A percentile compares a stretch with the other conserved stretches of the same genome.
Conservation (phyloP, 2,113 vertebrate species). For the Bubo blakistoni region DNA sequence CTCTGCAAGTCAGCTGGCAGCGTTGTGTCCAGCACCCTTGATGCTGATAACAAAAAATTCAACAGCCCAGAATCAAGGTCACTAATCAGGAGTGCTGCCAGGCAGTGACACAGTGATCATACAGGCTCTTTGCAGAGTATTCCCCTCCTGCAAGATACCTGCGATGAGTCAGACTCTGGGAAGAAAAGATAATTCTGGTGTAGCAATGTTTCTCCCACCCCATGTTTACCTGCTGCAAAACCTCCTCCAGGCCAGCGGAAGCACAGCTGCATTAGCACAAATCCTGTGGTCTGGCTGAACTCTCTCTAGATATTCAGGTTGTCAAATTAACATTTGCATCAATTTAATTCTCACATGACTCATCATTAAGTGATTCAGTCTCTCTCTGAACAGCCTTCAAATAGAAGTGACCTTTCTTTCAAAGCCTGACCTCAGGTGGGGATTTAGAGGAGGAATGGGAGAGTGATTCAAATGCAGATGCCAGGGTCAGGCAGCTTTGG, state of each 20-base stretch:
- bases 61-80: not conserved
- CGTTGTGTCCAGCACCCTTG: not conserved
- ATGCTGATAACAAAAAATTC: not conserved
- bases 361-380: conserved; percentile 54
- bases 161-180: not conserved
- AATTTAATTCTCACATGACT: conserved; percentile 57
- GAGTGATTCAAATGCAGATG: not conserved
- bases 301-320: not conserved
- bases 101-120: not conserved
- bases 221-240: not conserved
- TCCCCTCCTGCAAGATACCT: not conserved
- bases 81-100: not conserved
- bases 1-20: not conserved
- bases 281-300: not conserved
- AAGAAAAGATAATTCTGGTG: not conserved
- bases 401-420: conserved; percentile 58
- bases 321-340: conserved; percentile 51
- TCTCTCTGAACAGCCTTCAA: conserved; percentile 24
- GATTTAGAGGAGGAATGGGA: not conserved
- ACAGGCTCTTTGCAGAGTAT: not conserved
- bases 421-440: conserved; percentile 54
- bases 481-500: not conserved
- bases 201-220: not conserved
- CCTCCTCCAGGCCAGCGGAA: not conserved
- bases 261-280: not conserved